phyloP scores from a whole-genome alignment of 2,797 vertebrate species.

The Tragelaphus oryx region DNA sequence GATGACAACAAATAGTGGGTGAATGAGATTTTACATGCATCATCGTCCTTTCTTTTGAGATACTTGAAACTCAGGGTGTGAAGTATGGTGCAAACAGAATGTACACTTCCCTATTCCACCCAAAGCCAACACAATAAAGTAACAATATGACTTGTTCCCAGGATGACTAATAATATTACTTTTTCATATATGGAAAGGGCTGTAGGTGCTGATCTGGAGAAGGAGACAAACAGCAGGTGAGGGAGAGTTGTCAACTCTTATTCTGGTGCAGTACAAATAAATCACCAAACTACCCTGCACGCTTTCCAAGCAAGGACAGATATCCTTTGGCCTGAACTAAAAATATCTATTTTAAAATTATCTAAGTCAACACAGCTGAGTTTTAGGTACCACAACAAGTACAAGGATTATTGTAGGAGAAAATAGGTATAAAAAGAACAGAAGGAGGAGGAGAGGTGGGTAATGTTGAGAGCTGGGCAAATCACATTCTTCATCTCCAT shows the following conservation, averaged over 20 bases:
- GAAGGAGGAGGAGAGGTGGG: not conserved
- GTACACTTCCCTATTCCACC: not conserved
- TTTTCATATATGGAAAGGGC: not conserved
- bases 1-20: not conserved
- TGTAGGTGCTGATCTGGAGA: not conserved
- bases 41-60: not conserved
- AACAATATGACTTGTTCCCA: not conserved
- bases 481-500: not conserved
- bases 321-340: not conserved
- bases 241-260: not conserved
- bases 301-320: not conserved
- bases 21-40: not conserved
- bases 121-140: not conserved
- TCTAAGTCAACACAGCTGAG: not conserved
- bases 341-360: slow-evolving; percentile 17
- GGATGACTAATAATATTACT: not conserved
- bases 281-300: not conserved
- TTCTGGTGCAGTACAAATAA: not conserved
- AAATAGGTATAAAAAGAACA: not conserved
- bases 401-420: not conserved
- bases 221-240: not conserved
- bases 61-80: not conserved
- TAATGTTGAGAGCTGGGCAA: not conserved
- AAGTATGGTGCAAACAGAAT: not conserved
- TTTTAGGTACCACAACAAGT: not conserved